Conservation (phyloP, 1,140 invertebrate genomes). For the Drosophila watanabei region DNA sequence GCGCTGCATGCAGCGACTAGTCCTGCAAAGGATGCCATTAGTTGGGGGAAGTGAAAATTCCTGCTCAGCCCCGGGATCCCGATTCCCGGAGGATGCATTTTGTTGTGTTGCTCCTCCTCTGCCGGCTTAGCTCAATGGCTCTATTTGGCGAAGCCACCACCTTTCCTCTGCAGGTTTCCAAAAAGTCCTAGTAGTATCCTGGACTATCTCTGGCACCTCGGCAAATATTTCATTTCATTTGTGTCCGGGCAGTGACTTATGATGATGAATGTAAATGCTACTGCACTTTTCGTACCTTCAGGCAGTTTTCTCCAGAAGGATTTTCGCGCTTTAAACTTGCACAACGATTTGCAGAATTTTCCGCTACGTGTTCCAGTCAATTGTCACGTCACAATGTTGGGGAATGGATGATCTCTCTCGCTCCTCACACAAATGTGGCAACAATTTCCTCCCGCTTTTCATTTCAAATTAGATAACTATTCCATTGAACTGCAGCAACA, state of each 20-base stretch:
- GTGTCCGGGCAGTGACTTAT: slow-evolving; percentile 81
- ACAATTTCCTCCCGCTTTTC: slow-evolving; percentile 15
- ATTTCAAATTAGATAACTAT: slow-evolving; percentile 78
- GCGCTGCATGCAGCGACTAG: slow-evolving; percentile 53
- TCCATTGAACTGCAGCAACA: slow-evolving; percentile 64
- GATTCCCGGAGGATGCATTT: slow-evolving; percentile 57
- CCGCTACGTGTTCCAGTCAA: slow-evolving; percentile 60
- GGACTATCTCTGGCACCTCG: slow-evolving; percentile 38
- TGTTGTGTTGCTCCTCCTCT: slow-evolving; percentile 53
- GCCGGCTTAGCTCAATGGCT: slow-evolving; percentile 58
- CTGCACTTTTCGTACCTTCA: slow-evolving; percentile 54
- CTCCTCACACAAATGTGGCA: slow-evolving; percentile 49
- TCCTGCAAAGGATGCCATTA: slow-evolving; percentile 71
- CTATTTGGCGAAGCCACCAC: slow-evolving; percentile 32
- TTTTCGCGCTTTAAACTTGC: slow-evolving; percentile 53
- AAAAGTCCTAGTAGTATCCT: slow-evolving; percentile 5
- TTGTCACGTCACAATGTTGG: slow-evolving; percentile 75
- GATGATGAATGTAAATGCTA: slow-evolving; percentile 84
- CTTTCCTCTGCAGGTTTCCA: not conserved
- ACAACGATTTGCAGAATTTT: slow-evolving; percentile 12
- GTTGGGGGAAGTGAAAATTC: slow-evolving; percentile 73
- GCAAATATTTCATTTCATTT: slow-evolving; percentile 83
- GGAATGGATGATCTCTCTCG: slow-evolving; percentile 2
- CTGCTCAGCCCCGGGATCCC: slow-evolving; percentile 51
- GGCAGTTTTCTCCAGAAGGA: slow-evolving; percentile 40